These are phyloP conservation scores for Heteromyza rotundicornis DNA, from an alignment of 2,888 invertebrate species.

Conservation along the genomic window DNA sequence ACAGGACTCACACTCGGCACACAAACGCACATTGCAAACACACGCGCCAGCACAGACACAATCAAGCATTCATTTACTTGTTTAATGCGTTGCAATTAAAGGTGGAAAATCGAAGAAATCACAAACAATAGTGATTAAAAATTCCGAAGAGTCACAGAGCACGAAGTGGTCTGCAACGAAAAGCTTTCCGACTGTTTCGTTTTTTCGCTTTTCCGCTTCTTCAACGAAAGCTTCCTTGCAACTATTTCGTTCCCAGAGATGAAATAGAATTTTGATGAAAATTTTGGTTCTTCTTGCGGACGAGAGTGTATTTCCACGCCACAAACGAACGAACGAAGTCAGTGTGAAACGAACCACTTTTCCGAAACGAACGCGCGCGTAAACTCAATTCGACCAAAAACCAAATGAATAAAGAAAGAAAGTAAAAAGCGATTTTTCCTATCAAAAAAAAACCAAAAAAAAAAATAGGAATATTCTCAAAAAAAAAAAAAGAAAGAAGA, in stretches of 20 bases:
- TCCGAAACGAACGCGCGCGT: slow-evolving; percentile 59
- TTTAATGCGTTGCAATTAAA: slow-evolving; percentile 29
- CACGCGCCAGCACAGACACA: slow-evolving; percentile 41
- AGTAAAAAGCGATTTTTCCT: slow-evolving; percentile 10
- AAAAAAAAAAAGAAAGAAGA: neutral
- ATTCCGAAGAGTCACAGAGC: neutral
- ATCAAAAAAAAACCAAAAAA: neutral
- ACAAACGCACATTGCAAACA: too few relatives aligned
- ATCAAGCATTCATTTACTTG: neutral
- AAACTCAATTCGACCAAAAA: slow-evolving; percentile 10
- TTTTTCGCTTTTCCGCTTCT: too few relatives aligned
- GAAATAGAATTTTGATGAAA: too few relatives aligned
- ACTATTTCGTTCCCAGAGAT: too few relatives aligned
- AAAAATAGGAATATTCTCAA: too few relatives aligned
- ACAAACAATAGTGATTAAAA: slow-evolving; percentile 35
- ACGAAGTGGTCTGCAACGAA: neutral
- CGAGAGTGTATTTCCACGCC: neutral
- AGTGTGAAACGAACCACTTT: slow-evolving; percentile 60
- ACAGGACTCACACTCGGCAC: too few relatives aligned
- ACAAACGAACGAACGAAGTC: slow-evolving; percentile 25
- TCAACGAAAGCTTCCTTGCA: too few relatives aligned
- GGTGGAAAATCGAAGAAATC: slow-evolving; percentile 29
- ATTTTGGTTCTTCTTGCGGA: slow-evolving; percentile 6
- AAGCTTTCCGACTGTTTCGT: neutral
- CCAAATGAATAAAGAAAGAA: too few relatives aligned